A percentile compares a stretch with the other conserved stretches of the same genome.
These are phyloP conservation scores for Eremobia ochroleuca DNA, from an alignment of 2,888 invertebrate species.

Conservation along the genomic window DNA sequence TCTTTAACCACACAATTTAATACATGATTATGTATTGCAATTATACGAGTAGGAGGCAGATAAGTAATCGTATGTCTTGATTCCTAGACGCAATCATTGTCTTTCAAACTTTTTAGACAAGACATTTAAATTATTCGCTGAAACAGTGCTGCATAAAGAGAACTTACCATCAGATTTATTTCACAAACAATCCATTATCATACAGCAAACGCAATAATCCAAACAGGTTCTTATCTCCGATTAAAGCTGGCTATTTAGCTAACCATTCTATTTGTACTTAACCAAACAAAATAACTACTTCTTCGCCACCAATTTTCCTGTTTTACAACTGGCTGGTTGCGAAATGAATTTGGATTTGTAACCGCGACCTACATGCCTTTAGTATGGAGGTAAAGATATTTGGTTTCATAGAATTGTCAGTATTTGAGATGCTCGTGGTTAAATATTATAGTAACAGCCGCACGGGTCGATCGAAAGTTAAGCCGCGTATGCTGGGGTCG, in stretches of 20 bases:
- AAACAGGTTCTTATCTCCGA: slow-evolving; percentile 29
- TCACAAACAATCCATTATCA: neutral
- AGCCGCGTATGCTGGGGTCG: neutral
- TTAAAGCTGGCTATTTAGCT: slow-evolving; percentile 18
- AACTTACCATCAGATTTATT: neutral
- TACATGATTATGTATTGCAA: neutral
- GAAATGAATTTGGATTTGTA: slow-evolving; percentile 37
- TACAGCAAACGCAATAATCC: slow-evolving; percentile 8
- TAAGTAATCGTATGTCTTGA: neutral
- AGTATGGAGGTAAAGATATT: slow-evolving; percentile 21
- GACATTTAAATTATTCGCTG: neutral
- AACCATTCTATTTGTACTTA: slow-evolving; percentile 34
- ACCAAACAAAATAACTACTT: slow-evolving; percentile 31
- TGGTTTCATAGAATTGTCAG: neutral
- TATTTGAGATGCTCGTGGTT: neutral
- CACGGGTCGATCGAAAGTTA: neutral
- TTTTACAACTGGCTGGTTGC: slow-evolving; percentile 44
- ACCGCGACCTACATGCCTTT: slow-evolving; percentile 51
- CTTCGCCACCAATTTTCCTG: slow-evolving; percentile 57
- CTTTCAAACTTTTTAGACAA: neutral
- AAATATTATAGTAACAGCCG: neutral
- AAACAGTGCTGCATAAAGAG: neutral
- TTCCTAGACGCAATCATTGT: neutral
- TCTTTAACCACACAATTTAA: too few relatives aligned
- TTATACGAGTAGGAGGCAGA: neutral